phyloP scores from a whole-genome alignment of 2,888 invertebrate genomes.

The Eupithecia pulchellata region DNA sequence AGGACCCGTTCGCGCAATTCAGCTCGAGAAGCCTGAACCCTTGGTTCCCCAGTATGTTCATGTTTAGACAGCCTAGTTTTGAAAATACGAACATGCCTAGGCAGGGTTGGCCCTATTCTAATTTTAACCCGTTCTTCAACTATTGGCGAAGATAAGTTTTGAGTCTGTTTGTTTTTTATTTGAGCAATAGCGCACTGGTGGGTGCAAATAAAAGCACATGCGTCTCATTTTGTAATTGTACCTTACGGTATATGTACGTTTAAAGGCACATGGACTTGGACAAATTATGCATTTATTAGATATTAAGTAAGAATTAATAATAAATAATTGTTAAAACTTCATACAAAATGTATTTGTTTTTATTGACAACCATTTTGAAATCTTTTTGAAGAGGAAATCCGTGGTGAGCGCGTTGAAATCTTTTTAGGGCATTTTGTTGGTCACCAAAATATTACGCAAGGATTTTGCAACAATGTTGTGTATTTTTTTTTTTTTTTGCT shows the following conservation, averaged over 20 bases:
- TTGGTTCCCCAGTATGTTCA: slow-evolving; percentile 50
- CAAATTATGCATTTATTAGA: slow-evolving; percentile 33
- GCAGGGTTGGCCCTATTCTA: slow-evolving; percentile 58
- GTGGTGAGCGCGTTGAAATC: neutral
- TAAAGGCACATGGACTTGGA: neutral
- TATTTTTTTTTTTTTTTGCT: too few relatives aligned
- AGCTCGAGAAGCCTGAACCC: slow-evolving; percentile 50
- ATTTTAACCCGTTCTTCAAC: slow-evolving; percentile 59
- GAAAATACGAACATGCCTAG: slow-evolving; percentile 47
- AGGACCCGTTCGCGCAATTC: slow-evolving; percentile 44
- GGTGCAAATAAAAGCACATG: neutral
- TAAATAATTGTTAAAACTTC: slow-evolving; percentile 33
- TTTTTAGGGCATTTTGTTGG: neutral
- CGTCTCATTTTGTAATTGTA: neutral
- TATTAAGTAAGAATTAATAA: slow-evolving; percentile 8
- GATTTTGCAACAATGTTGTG: too few relatives aligned
- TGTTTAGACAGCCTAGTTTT: slow-evolving; percentile 51
- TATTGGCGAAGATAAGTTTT: slow-evolving; percentile 45
- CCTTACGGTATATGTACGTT: too few relatives aligned
- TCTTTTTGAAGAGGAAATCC: neutral
- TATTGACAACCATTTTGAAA: neutral
- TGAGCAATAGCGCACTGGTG: neutral
- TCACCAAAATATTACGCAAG: neutral
- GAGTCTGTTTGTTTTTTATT: neutral
- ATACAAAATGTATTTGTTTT: slow-evolving; percentile 25